These are phyloP conservation scores for Agriopis aurantiaria DNA, from an alignment of 2,888 invertebrate genomes.

Conservation along the genomic window DNA sequence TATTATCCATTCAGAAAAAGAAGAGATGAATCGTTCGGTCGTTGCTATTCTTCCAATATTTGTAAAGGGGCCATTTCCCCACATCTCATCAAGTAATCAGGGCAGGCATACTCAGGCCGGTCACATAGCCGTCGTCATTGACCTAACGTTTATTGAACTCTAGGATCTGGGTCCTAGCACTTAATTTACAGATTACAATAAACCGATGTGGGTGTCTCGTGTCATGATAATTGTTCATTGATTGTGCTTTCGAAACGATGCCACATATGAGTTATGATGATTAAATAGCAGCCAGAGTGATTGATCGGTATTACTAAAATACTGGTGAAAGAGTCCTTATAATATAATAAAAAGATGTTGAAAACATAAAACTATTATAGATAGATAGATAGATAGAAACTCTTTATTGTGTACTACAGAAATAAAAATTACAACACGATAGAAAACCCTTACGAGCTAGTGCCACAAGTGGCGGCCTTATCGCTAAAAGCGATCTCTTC, in stretches of 20 bases:
- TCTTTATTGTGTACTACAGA: too few species aligned
- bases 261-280: neutral
- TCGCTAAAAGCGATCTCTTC: too few species aligned
- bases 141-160: constrained; percentile 36
- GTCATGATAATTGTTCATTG: constrained; percentile 19
- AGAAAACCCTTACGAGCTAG: too few species aligned
- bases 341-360: too few species aligned
- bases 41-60: constrained; percentile 15
- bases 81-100: constrained; percentile 21
- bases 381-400: too few species aligned
- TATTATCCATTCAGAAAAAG: too few species aligned
- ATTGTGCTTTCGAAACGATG: constrained; percentile 18
- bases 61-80: constrained; percentile 8
- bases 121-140: constrained; percentile 22
- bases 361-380: too few species aligned
- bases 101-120: constrained; percentile 14
- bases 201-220: constrained; percentile 30
- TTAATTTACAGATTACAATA: constrained; percentile 35
- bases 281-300: neutral
- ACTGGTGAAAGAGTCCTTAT: too few species aligned
- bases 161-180: constrained; percentile 34
- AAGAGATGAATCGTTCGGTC: neutral
- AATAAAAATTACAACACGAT: too few species aligned
- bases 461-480: too few species aligned
- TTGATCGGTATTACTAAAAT: too few species aligned